Conservation (phyloP, 2,888 invertebrate species). For the Stenotaenia linearis region DNA sequence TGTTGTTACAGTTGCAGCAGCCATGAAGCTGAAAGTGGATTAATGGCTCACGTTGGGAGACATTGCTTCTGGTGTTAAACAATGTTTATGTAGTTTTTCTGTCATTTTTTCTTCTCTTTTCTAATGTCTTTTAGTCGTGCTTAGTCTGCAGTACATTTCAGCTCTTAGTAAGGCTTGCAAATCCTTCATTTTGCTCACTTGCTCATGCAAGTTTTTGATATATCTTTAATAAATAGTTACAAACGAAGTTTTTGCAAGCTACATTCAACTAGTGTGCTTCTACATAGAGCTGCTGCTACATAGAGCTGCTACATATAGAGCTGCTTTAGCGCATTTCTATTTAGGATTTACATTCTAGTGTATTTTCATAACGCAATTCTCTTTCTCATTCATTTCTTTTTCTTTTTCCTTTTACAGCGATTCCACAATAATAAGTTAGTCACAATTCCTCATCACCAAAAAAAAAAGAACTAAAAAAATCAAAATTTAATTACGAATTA, state of each 20-base stretch:
- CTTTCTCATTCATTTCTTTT: neutral
- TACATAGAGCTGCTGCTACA: no score
- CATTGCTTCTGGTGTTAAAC: neutral
- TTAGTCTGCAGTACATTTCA: neutral
- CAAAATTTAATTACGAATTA: neutral
- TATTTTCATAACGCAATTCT: neutral
- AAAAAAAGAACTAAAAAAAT: neutral
- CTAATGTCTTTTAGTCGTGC: neutral
- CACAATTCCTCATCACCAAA: neutral
- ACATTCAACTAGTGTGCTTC: neutral
- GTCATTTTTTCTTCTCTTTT: neutral
- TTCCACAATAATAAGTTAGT: neutral
- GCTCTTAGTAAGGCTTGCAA: neutral
- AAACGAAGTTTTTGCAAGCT: neutral
- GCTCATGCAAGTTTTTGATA: no score
- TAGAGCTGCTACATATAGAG: no score
- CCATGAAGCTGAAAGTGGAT: neutral
- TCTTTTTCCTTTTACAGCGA: neutral
- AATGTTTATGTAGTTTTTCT: neutral
- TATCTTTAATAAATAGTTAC: no score
- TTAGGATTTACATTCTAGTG: no score
- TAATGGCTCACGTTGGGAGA: neutral
- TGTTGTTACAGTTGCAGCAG: neutral
- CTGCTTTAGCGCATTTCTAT: neutral
- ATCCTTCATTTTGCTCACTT: neutral